Percentiles rank a stretch among this genome's conserved stretches.
Conservation (phyloP, 2,113 vertebrate species). For the Urocitellus parryii region DNA sequence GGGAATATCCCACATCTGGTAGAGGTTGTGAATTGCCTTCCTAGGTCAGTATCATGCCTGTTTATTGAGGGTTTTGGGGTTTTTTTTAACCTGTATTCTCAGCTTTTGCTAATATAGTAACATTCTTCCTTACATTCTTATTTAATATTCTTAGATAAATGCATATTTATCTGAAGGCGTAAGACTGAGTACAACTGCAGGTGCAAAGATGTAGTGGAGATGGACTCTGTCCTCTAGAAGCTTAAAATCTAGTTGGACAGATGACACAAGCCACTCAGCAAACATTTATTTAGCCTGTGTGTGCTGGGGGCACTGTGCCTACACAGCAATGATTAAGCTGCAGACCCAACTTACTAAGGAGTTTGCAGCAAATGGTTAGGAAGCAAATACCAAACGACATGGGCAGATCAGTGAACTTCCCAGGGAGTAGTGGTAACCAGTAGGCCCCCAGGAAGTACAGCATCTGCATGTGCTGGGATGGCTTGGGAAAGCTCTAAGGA, state of each 20-base stretch:
- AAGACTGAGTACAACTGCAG: background rate
- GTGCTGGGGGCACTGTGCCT: background rate
- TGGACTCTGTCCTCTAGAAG: background rate
- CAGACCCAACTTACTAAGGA: background rate
- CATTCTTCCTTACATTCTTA: no score
- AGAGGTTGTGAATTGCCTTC: background rate
- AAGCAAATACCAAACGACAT: background rate
- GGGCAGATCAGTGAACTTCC: background rate
- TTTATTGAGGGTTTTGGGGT: background rate
- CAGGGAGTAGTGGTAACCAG: background rate
- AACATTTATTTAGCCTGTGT: background rate
- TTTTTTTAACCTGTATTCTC: background rate
- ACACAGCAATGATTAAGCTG: background rate
- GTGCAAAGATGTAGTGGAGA: background rate
- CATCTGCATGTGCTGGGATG: background rate
- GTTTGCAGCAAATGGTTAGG: background rate
- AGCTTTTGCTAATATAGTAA: no score
- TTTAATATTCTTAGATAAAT: no score
- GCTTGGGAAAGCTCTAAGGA: background rate
- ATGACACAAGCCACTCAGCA: background rate
- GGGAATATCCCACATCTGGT: background rate
- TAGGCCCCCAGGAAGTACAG: background rate
- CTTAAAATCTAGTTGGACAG: slow-evolving; percentile 15
- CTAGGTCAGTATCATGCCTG: background rate
- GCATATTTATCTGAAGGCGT: background rate